Evolutionary conservation across 2,797 vertebrate genomes (phyloP), one percentile per base, ranked within the genome.

Genomic region (Chloroceryle amazona): DNA sequence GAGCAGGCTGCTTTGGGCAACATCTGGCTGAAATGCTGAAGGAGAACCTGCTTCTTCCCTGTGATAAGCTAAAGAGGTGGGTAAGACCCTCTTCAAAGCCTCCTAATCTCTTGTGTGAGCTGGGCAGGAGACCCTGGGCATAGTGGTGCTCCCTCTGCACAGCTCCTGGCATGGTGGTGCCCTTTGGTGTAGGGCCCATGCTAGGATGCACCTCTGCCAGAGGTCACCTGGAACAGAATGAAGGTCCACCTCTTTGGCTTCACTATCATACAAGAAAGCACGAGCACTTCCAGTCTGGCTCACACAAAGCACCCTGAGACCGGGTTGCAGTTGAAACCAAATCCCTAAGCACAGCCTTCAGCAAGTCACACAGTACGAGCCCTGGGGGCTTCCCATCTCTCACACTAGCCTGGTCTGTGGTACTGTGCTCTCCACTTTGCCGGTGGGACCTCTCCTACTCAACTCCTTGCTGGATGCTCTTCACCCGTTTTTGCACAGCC

Each of bases 101-200:
- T 63, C 49, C 25, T 42, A n/a, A 57, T 19, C 3, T 6, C 4
- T 61, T 0, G 0, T 3, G 13, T 10, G 39, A 86, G 31, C 52
- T 39, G 21, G 18, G 33, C 47, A 71, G 31, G 21, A 87, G 60
- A 10, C 11, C 63, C 39, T 44, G 21, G 60, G 25, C 31, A 67
- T 2, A 4, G 28, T 6, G 13, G 15, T 23, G 54, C 22, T 57
- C 28, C 28, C 11, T 44, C 41, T n/a, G 62, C 62, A 44, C 62
- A 65, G 62, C 19, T 44, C 13, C 39, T 1, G 6, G 17, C 51
- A 47, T 3, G 1, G 37, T 5, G 2, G 22, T 47, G 33, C 29
- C 35, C 28, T 33, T 39, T 19, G 28, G 18, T 35, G 35, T 29
- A 37, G 29, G 29, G 12, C 14, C 37, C 8, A 7, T 6, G n/a